phyloP scores from a whole-genome alignment of 2,888 invertebrate genomes.

The Apeira syringaria region DNA sequence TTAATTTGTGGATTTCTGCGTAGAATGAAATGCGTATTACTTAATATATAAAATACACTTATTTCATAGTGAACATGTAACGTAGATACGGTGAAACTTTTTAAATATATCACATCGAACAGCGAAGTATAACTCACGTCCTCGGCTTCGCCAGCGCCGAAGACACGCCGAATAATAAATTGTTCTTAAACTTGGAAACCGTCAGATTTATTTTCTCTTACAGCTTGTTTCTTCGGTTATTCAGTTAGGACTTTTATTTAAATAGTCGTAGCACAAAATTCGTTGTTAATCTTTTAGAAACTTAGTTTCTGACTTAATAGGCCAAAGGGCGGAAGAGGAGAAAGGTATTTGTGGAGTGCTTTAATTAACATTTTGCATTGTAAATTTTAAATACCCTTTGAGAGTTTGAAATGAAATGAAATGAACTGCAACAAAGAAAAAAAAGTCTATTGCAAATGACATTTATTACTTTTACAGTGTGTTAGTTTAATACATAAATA shows the following conservation, averaged over 20 bases:
- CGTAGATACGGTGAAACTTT: too few species aligned
- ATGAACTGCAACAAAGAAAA: constrained; percentile 3
- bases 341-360: constrained; percentile 5
- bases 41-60: too few species aligned
- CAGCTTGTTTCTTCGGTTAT: constrained; percentile 30
- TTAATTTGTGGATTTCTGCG: too few species aligned
- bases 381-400: constrained; percentile 9
- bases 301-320: constrained; percentile 12
- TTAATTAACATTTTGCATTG: constrained; percentile 15
- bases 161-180: constrained; percentile 55
- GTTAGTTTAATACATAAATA: too few species aligned
- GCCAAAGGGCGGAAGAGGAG: constrained; percentile 3
- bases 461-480: too few species aligned
- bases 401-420: neutral
- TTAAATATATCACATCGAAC: constrained; percentile 54
- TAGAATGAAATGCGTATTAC: too few species aligned
- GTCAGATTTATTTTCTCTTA: constrained; percentile 43
- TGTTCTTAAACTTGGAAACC: constrained; percentile 49
- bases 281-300: constrained; percentile 16
- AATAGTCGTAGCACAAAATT: constrained; percentile 12
- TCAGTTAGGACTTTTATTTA: constrained; percentile 23
- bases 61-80: too few species aligned
- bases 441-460: too few species aligned
- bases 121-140: constrained; percentile 58
- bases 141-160: constrained; percentile 41